Evolutionary conservation across 2,113 vertebrate genomes (phyloP).

Genomic region (Etheostoma spectabile): DNA sequence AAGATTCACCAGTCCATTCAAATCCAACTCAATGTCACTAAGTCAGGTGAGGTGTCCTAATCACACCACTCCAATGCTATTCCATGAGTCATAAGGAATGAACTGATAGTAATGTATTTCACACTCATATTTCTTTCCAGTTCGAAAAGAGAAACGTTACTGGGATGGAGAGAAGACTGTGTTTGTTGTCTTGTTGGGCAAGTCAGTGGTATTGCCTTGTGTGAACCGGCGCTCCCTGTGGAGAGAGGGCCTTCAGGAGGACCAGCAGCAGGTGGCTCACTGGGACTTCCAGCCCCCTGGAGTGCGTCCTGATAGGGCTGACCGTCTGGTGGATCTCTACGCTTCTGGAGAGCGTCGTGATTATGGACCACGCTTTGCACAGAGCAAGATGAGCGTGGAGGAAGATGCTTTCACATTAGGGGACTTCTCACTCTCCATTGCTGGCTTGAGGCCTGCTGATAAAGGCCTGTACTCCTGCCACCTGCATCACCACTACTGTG

Average conservation of each 20-base stretch:
- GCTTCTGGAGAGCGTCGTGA: slow-evolving; percentile 92
- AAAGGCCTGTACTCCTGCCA: slow-evolving; percentile 95
- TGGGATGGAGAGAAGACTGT: slow-evolving; percentile 93
- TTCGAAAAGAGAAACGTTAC: slow-evolving; percentile 78
- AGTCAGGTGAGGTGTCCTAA: slow-evolving; percentile 83
- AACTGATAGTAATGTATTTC: not conserved
- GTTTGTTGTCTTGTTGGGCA: slow-evolving; percentile 85
- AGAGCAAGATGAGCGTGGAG: slow-evolving; percentile 88
- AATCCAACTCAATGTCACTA: slow-evolving; percentile 88
- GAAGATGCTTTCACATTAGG: slow-evolving; percentile 88
- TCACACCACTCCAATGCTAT: not conserved
- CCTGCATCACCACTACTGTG: slow-evolving; percentile 97
- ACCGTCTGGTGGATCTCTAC: slow-evolving; percentile 94
- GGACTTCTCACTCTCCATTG: slow-evolving; percentile 90
- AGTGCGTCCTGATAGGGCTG: slow-evolving; percentile 90
- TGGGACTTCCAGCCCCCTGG: slow-evolving; percentile 96
- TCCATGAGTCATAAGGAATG: not conserved
- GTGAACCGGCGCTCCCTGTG: slow-evolving; percentile 91
- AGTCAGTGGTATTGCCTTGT: slow-evolving; percentile 88
- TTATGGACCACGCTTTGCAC: slow-evolving; percentile 87
- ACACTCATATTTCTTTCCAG: slow-evolving; percentile 71
- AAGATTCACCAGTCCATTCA: slow-evolving; percentile 90
- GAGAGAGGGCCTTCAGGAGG: slow-evolving; percentile 90
- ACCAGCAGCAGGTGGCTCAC: slow-evolving; percentile 95
- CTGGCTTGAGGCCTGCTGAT: slow-evolving; percentile 84